A percentile compares a stretch with the other conserved stretches of the same genome.
Evolutionary conservation across 2,888 invertebrate genomes (phyloP).

Genomic region (Operophtera brumata): DNA sequence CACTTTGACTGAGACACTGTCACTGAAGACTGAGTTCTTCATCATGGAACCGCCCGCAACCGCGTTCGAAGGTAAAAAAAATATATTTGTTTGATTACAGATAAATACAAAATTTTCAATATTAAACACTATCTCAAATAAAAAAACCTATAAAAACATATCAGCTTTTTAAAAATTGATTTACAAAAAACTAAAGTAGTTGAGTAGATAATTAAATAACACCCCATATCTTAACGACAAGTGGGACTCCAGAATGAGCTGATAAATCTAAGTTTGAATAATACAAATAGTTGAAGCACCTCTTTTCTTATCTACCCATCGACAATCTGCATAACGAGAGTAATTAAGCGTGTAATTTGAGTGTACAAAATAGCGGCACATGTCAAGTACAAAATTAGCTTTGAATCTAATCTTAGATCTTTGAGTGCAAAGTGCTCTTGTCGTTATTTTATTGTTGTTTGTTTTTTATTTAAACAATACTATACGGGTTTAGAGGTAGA

Average conservation of each 20-base stretch:
- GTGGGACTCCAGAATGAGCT: constrained; percentile 17
- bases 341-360: constrained; percentile 69
- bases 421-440: constrained; percentile 36
- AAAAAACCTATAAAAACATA: background rate
- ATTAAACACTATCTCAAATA: too few relatives aligned
- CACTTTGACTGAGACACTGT: too few relatives aligned
- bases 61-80: too few relatives aligned
- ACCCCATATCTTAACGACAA: constrained; percentile 17
- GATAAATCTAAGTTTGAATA: constrained; percentile 14
- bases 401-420: constrained; percentile 64
- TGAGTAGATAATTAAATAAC: background rate
- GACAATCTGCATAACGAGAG: constrained; percentile 54
- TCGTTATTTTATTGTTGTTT: constrained; percentile 35
- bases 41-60: too few relatives aligned
- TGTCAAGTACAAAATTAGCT: constrained; percentile 64
- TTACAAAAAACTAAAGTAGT: too few relatives aligned
- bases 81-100: too few relatives aligned
- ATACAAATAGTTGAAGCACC: constrained; percentile 46
- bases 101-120: too few relatives aligned
- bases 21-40: too few relatives aligned
- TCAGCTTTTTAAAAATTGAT: too few relatives aligned
- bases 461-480: constrained; percentile 15
- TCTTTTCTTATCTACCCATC: constrained; percentile 62
- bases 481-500: background rate
- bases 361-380: constrained; percentile 51